A percentile compares a stretch with the other conserved stretches of the same genome.
Evolutionary conservation across 37 sponge, comb jelly and placozoan species (phyloP).

Genomic region (Axinella damicornis): DNA sequence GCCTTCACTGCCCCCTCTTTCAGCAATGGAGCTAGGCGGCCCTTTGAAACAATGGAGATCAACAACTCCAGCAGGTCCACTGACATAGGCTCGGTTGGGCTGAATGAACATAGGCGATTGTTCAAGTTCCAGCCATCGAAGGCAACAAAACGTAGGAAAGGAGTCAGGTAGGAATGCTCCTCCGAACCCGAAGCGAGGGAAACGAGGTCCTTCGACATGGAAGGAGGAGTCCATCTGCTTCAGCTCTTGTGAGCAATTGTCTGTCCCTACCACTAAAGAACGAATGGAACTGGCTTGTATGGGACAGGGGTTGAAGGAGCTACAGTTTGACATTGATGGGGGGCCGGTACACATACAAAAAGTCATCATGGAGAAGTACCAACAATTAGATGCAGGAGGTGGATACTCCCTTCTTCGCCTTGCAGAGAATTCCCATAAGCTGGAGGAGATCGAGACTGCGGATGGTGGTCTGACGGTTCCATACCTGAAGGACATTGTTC

Average conservation of each 20-base stretch:
- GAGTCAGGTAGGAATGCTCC: too few relatives aligned
- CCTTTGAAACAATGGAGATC: too few relatives aligned
- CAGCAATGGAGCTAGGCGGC: too few relatives aligned
- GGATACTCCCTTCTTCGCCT: conserved; percentile 30
- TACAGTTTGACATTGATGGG: conserved; percentile 14
- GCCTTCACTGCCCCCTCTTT: too few relatives aligned
- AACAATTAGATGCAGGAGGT: conserved; percentile 14
- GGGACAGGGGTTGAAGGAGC: conserved; percentile 27
- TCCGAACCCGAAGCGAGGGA: too few relatives aligned
- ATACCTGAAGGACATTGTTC: conserved; percentile 42
- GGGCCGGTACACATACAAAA: conserved; percentile 10
- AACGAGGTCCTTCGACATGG: background rate
- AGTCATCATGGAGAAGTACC: background rate
- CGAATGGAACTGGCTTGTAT: conserved; percentile 26
- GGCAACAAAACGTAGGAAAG: too few relatives aligned
- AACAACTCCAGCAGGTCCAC: too few relatives aligned
- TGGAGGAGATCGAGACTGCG: background rate
- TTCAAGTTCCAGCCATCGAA: too few relatives aligned
- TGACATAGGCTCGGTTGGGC: too few relatives aligned
- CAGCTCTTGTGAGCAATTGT: background rate
- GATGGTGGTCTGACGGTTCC: conserved; percentile 14
- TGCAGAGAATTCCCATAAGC: conserved; percentile 22
- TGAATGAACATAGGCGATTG: too few relatives aligned
- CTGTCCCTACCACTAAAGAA: conserved; percentile 18
- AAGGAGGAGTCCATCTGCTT: conserved; percentile 10